These are phyloP conservation scores for Idaea biselata DNA, from an alignment of 2,888 invertebrate species.

Conservation along the genomic window DNA sequence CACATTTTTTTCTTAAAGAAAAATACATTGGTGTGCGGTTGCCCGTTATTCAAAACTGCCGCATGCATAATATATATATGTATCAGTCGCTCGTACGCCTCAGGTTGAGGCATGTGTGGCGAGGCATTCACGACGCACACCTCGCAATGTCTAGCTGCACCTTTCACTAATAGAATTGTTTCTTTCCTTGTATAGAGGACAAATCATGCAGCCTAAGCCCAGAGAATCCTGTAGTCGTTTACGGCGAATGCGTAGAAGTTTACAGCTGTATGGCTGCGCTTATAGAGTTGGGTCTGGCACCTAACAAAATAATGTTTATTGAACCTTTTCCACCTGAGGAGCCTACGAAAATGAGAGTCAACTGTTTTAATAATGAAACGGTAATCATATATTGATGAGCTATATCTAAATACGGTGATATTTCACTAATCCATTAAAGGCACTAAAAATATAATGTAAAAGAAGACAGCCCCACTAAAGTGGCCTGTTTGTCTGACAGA, in stretches of 20 bases:
- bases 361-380: conserved; percentile 69
- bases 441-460: no score
- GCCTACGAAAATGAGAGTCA: conserved; percentile 49
- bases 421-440: no score
- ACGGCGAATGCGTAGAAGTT: conserved; percentile 85
- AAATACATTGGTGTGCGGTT: no score
- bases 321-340: conserved; percentile 74
- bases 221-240: conserved; percentile 78
- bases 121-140: background rate
- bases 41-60: no score
- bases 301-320: conserved; percentile 80
- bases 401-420: no score
- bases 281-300: conserved; percentile 80
- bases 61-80: no score
- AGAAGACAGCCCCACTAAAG: no score
- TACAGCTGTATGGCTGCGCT: conserved; percentile 84
- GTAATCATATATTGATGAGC: conserved; percentile 29
- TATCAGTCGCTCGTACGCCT: no score
- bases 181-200: conserved; percentile 30
- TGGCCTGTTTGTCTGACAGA: no score
- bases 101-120: background rate
- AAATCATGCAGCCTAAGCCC: conserved; percentile 31
- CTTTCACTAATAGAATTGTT: background rate
- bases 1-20: no score
- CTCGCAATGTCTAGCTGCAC: background rate